phyloP scores from a whole-genome alignment of 2,113 vertebrate species.

The Sturnira hondurensis region DNA sequence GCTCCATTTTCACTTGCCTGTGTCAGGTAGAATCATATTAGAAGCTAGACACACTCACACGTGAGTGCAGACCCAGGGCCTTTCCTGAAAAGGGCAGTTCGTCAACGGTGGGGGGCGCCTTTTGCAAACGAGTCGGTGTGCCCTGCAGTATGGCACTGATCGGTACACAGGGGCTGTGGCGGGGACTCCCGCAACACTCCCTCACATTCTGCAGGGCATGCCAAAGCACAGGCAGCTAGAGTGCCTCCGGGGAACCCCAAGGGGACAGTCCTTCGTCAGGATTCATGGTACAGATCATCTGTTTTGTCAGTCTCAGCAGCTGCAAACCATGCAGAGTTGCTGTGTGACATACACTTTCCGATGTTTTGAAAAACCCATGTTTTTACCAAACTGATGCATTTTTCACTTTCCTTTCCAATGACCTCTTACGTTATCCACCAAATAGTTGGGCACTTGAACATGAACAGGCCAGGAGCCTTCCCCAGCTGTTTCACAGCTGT shows the following conservation, averaged over 20 bases:
- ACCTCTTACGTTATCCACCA: background rate
- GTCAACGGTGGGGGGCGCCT: background rate
- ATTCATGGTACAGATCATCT: background rate
- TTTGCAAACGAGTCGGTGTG: background rate
- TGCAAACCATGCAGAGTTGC: background rate
- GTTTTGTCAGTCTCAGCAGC: background rate
- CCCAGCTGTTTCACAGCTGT: background rate
- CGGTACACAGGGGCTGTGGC: fast-evolving
- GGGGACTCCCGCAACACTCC: fast-evolving
- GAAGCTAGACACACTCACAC: background rate
- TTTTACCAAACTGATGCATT: background rate
- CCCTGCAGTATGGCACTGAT: background rate
- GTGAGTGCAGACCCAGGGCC: background rate
- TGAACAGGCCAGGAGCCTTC: background rate
- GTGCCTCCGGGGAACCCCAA: background rate
- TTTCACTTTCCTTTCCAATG: background rate
- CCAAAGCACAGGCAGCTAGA: background rate
- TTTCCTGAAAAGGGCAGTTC: background rate
- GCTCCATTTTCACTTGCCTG: background rate
- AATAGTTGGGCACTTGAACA: background rate
- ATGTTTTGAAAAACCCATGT: background rate
- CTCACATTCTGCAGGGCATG: background rate
- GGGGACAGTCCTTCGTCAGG: background rate
- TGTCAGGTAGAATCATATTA: background rate
- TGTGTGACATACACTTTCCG: background rate